Evolutionary conservation across 2,888 invertebrate genomes (phyloP), one percentile per base, ranked within the genome.

Genomic region (Nebria brevicollis): DNA sequence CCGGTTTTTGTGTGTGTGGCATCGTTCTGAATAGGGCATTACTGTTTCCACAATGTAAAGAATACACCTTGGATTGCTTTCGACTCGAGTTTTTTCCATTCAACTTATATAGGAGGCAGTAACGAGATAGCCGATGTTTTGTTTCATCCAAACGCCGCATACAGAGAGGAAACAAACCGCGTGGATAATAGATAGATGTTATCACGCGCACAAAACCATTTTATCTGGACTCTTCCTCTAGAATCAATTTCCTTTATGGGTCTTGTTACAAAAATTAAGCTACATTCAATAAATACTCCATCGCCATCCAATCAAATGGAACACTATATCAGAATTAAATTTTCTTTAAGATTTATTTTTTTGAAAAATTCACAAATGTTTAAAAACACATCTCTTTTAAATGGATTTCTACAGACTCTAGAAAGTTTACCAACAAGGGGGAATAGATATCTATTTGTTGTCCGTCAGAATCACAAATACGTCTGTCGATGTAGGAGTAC

Each of bases 1-100:
- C 87, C 15, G 20, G 70, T 25, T 25, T 70, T 86, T 87, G 87
- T 88, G 88, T 89, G 88, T 88, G 88, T 88, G 88, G 87, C 86
- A 87, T 87, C 87, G 87, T 86, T 43, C 25, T 86, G 86, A 88
- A 87, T 87, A 86, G 87, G 87, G 87, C 86, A 87, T 87, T 87
- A 87, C 86, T 85, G 82, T 84, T 81, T 64, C 54, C 81, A 81
- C 81, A 81, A 81, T 81, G 81, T 73, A 66, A 81, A 81, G 81
- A 81, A 81, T 81, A 81, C 81, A 81, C 81, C 81, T 81, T 75
- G 80, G 75, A 80, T 80, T 79, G 79, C 79, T 79, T 79, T 79
- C 79, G 79, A 79, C 79, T 79, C 79, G 79, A 79, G 79, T 79
- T 79, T 79, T 66, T 79, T 79, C 74, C 79, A 79, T 79, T 79